Base-by-base conservation (phyloP, 1,140 invertebrate genomes). In the Ceratosolen fusciceps region DNA sequence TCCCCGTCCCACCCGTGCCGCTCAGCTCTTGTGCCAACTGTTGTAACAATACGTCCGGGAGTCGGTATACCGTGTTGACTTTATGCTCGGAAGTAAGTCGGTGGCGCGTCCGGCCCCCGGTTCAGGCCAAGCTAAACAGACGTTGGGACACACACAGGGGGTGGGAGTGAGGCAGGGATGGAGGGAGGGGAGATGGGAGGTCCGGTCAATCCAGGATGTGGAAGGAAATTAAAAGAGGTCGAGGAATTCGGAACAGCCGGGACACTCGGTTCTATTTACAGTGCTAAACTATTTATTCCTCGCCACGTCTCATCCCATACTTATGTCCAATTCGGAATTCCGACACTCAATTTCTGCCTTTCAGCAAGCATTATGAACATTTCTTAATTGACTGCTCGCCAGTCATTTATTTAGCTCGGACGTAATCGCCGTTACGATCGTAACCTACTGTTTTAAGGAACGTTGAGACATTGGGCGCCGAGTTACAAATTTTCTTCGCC, bases 211-310 rank as follows among this genome's bases (percentile, higher is more conserved):
- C 39, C 1, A 70, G 14, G 3, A 16, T 70, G 39, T 70, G n/a
- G 39, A 24, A 19, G 7, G 67, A 70, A 26, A 70, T 37, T 65
- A 65, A 62, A 52, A 62, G 60, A 65, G 60, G 31, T 70, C 43
- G 67, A 26, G 39, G 16, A 49, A 70, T 47, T 49, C 24, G 39
- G 0, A 70, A 14, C 26, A 0, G 39, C 9, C 9, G 67, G 39
- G 67, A 70, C 37, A 39, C 16, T 70, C 24, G 37, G 9, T 67
- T 39, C 34, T 37, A 65, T 65, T 34, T 65, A 65, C 19, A 65
- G 60, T 65, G 2, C 14, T 26, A 8, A 16, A 37, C 29, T 31
- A 31, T 31, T 60, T 37, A 37, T 37, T 37, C n/a, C 19, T 34
- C 21, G 10, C 16, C n/a, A n/a, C 31, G 14, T n/a, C 60, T 65